Conservation (phyloP, 23 tunicate genomes). For the Halocynthia roretzi region DNA sequence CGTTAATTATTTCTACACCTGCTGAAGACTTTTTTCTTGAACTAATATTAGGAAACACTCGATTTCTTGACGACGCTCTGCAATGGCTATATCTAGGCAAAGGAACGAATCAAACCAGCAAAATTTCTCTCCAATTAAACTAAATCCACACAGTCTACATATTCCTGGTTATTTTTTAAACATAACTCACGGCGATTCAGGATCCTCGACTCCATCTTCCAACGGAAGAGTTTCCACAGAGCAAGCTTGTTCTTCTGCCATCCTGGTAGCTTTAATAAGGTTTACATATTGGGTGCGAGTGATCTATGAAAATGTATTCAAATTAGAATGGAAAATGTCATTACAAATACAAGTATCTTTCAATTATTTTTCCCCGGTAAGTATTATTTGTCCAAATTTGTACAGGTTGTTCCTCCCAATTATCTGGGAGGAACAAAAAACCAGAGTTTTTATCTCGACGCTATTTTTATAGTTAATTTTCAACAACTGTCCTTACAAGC, state of each 20-base stretch:
- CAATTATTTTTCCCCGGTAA: neutral
- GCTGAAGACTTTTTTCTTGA: too few relatives aligned
- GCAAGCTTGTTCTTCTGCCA: constrained; percentile 48
- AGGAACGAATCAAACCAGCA: neutral
- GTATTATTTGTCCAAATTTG: neutral
- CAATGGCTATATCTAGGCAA: neutral
- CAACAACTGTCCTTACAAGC: neutral
- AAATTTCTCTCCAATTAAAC: neutral
- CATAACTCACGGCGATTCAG: neutral
- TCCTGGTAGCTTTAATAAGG: constrained; percentile 65
- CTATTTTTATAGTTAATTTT: too few relatives aligned
- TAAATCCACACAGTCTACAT: neutral
- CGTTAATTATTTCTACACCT: too few relatives aligned
- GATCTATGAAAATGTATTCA: constrained; percentile 25
- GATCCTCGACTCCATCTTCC: neutral
- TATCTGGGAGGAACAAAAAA: neutral
- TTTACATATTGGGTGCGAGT: constrained; percentile 55
- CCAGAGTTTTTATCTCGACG: neutral
- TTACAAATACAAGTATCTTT: neutral
- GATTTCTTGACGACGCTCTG: neutral
- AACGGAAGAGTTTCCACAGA: neutral
- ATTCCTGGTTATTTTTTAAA: neutral
- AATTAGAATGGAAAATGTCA: neutral
- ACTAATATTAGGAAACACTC: too few relatives aligned
- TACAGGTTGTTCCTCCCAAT: neutral